phyloP scores from a whole-genome alignment of 1,140 invertebrate species.

The Bombus haemorrhoidalis region DNA sequence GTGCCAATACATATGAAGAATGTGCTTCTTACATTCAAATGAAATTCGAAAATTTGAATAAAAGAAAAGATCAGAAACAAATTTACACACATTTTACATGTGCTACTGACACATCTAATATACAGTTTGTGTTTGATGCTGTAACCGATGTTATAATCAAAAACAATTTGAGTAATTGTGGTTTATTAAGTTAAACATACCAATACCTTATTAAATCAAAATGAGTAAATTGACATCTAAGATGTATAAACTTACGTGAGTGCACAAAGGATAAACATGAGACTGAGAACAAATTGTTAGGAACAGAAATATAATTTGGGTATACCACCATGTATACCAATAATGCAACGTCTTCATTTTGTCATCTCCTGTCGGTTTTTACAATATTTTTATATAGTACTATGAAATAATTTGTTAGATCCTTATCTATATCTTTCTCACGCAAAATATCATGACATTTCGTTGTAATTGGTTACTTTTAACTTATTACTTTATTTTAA shows the following conservation, averaged over 20 bases:
- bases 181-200: slow-evolving; percentile 83
- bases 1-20: slow-evolving; percentile 93
- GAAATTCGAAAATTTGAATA: slow-evolving; percentile 95
- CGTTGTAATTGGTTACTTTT: not conserved
- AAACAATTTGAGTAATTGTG: slow-evolving; percentile 96
- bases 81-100: slow-evolving; percentile 97
- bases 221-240: slow-evolving; percentile 18
- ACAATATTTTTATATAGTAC: slow-evolving; percentile 33
- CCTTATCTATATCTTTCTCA: not conserved
- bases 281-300: slow-evolving; percentile 58
- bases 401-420: slow-evolving; percentile 37
- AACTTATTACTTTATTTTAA: not conserved
- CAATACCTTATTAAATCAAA: slow-evolving; percentile 41
- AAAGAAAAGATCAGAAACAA: slow-evolving; percentile 93
- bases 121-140: slow-evolving; percentile 95
- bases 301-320: slow-evolving; percentile 11
- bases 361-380: slow-evolving; percentile 17
- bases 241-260: slow-evolving; percentile 28
- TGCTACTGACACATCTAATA: slow-evolving; percentile 95
- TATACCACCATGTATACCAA: slow-evolving; percentile 19
- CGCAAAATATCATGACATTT: slow-evolving; percentile 27
- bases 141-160: slow-evolving; percentile 97
- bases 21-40: slow-evolving; percentile 94
- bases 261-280: slow-evolving; percentile 47
- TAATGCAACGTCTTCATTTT: slow-evolving; percentile 43